These are phyloP conservation scores for Nomada hirtipes DNA, from an alignment of 2,888 invertebrate species.

Conservation along the genomic window DNA sequence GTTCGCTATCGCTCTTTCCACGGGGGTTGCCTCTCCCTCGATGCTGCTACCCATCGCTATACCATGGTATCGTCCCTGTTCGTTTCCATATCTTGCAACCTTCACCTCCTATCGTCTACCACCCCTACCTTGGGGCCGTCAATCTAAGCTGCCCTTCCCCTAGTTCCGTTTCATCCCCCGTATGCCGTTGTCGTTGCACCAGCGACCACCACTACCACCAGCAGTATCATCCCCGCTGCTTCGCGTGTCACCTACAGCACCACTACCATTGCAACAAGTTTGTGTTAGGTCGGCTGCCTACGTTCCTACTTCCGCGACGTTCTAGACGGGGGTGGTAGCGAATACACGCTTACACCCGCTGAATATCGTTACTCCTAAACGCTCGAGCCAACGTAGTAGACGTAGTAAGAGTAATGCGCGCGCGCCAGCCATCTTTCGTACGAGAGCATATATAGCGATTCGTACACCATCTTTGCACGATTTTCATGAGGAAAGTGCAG, in stretches of 20 bases:
- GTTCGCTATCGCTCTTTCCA: conserved; percentile 1
- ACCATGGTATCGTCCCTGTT: conserved; percentile 5
- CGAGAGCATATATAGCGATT: conserved; percentile 43
- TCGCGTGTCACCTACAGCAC: conserved; percentile 8
- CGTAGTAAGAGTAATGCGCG: conserved; percentile 81
- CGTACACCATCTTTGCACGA: conserved; percentile 55
- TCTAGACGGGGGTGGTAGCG: conserved; percentile 43
- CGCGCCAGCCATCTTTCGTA: conserved; percentile 68
- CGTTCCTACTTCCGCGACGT: conserved; percentile 41
- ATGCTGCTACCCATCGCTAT: conserved; percentile 7
- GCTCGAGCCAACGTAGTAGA: conserved; percentile 70
- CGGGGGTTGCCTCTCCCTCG: conserved; percentile 5
- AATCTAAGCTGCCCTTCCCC: conserved; percentile 42
- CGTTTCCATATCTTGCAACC: conserved; percentile 27
- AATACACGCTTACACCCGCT: conserved; percentile 55
- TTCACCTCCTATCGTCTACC: conserved; percentile 21
- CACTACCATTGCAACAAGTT: conserved; percentile 16
- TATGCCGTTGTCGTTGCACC: conserved; percentile 29
- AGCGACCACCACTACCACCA: conserved; percentile 11
- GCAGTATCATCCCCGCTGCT: background rate
- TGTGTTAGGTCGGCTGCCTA: conserved; percentile 21
- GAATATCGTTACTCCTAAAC: conserved; percentile 71
- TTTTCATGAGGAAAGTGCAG: conserved; percentile 47
- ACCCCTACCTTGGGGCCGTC: conserved; percentile 14
- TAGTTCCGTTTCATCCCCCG: conserved; percentile 14